A percentile compares a stretch with the other conserved stretches of the same genome.
phyloP scores from a whole-genome alignment of 2,888 invertebrate species.

The Ephialtes manifestator region DNA sequence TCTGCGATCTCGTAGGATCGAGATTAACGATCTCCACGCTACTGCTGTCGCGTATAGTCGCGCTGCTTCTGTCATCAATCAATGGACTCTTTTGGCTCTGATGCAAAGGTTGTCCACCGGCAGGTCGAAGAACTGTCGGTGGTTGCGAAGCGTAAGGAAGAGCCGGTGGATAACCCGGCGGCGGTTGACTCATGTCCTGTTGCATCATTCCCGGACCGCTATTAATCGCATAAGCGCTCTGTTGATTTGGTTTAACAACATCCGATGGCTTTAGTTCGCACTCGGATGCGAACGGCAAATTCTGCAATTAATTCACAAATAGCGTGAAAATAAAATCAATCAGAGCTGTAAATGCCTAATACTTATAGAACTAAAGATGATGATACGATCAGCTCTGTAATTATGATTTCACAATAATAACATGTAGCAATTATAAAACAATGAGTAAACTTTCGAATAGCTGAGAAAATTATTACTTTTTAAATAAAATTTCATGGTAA shows the following conservation, averaged over 20 bases:
- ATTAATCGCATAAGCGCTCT: slow-evolving; percentile 72
- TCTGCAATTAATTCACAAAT: slow-evolving; percentile 84
- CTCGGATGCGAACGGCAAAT: slow-evolving; percentile 89
- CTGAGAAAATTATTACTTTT: too few relatives aligned
- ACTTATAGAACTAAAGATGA: too few relatives aligned
- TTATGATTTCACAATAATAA: too few relatives aligned
- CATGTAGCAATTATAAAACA: too few relatives aligned
- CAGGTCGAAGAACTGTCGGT: slow-evolving; percentile 79
- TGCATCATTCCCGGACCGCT: slow-evolving; percentile 77
- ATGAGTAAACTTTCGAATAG: too few relatives aligned
- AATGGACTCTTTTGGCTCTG: slow-evolving; percentile 82
- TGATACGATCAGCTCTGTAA: too few relatives aligned
- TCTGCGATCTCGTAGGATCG: slow-evolving; percentile 83
- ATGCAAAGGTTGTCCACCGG: slow-evolving; percentile 77
- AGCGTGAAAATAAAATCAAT: neutral
- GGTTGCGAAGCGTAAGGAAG: slow-evolving; percentile 83
- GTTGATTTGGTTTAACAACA: slow-evolving; percentile 81
- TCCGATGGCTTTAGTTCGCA: slow-evolving; percentile 88
- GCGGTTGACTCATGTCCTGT: slow-evolving; percentile 87
- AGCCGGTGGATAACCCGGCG: slow-evolving; percentile 87
- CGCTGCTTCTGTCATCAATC: slow-evolving; percentile 82
- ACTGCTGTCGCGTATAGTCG: slow-evolving; percentile 82
- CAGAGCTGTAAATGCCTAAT: too few relatives aligned
- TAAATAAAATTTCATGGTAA: too few relatives aligned
- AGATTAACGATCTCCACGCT: slow-evolving; percentile 85